Evolutionary conservation across 2,113 vertebrate species (phyloP).

Genomic region (Onychorhynchus coronatus): DNA sequence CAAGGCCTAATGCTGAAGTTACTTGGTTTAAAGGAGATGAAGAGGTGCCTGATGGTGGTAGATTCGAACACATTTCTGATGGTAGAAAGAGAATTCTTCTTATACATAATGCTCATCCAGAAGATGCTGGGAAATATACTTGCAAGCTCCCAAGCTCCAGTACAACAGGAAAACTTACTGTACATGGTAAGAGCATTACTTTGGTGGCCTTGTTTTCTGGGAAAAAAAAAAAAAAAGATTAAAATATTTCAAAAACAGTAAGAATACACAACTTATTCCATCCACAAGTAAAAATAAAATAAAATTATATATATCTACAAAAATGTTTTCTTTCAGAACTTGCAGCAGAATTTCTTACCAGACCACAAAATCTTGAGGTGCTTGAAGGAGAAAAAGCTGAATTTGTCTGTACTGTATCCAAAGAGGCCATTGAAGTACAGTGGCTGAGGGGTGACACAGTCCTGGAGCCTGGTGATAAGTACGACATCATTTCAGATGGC

Average conservation of each 20-base stretch:
- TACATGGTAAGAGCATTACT: slow-evolving; percentile 79
- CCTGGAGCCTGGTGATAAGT: slow-evolving; percentile 85
- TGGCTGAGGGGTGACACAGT: slow-evolving; percentile 85
- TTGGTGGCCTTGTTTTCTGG: neutral
- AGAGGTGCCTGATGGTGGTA: slow-evolving; percentile 90
- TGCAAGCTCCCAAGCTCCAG: slow-evolving; percentile 84
- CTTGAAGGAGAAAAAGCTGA: slow-evolving; percentile 93
- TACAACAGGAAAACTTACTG: slow-evolving; percentile 85
- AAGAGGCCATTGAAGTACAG: slow-evolving; percentile 87
- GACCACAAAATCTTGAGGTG: slow-evolving; percentile 88
- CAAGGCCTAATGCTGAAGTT: slow-evolving; percentile 89
- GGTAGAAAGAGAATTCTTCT: slow-evolving; percentile 89
- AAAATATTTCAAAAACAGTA: neutral
- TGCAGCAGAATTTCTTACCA: slow-evolving; percentile 93
- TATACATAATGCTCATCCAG: slow-evolving; percentile 85
- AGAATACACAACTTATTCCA: neutral
- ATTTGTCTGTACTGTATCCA: slow-evolving; percentile 92
- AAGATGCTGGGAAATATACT: slow-evolving; percentile 86
- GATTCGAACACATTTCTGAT: slow-evolving; percentile 88
- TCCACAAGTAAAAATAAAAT: neutral
- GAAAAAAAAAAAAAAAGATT: neutral
- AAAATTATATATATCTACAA: neutral
- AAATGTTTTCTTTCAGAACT: slow-evolving; percentile 79
- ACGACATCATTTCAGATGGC: slow-evolving; percentile 86
- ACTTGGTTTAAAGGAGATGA: slow-evolving; percentile 90